A percentile compares a stretch with the other conserved stretches of the same genome.
Evolutionary conservation across 1,140 invertebrate species (phyloP).

Genomic region (Octopus bimaculoides): DNA sequence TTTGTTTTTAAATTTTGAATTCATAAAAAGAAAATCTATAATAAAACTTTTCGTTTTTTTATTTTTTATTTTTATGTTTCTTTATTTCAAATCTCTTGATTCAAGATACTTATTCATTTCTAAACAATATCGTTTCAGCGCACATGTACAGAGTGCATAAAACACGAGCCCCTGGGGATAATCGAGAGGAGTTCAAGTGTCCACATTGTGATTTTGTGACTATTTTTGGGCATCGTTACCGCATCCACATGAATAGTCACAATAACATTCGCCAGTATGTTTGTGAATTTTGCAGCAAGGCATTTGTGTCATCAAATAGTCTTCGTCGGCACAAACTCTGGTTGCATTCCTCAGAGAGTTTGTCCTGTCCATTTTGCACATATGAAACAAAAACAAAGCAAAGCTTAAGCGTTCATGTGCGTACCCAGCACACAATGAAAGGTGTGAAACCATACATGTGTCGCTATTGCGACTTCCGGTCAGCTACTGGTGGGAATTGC

Average conservation of each 20-base stretch:
- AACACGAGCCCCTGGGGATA: slow-evolving; percentile 28
- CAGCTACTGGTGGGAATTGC: slow-evolving; percentile 38
- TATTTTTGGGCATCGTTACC: slow-evolving; percentile 24
- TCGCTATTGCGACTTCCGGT: slow-evolving; percentile 35
- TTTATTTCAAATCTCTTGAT: too few relatives aligned
- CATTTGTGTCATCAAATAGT: slow-evolving; percentile 27
- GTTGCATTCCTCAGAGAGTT: slow-evolving; percentile 31
- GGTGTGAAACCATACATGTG: slow-evolving; percentile 41
- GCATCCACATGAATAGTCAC: slow-evolving; percentile 35
- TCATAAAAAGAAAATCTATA: too few relatives aligned
- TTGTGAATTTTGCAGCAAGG: slow-evolving; percentile 31
- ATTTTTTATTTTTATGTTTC: too few relatives aligned
- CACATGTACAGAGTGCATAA: slow-evolving; percentile 39
- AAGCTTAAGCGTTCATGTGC: slow-evolving; percentile 38
- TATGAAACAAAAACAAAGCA: slow-evolving; percentile 30
- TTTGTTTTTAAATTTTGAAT: too few relatives aligned
- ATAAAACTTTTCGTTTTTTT: too few relatives aligned
- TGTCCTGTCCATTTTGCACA: slow-evolving; percentile 27
- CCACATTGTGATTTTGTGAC: slow-evolving; percentile 33
- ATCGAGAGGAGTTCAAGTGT: slow-evolving; percentile 30
- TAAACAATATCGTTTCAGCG: slow-evolving; percentile 24
- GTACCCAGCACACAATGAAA: slow-evolving; percentile 39
- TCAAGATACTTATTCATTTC: too few relatives aligned
- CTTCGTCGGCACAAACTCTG: slow-evolving; percentile 34
- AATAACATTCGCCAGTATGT: slow-evolving; percentile 28